Conservation (phyloP, 2,888 invertebrate genomes). For the Drosophila limbata region DNA sequence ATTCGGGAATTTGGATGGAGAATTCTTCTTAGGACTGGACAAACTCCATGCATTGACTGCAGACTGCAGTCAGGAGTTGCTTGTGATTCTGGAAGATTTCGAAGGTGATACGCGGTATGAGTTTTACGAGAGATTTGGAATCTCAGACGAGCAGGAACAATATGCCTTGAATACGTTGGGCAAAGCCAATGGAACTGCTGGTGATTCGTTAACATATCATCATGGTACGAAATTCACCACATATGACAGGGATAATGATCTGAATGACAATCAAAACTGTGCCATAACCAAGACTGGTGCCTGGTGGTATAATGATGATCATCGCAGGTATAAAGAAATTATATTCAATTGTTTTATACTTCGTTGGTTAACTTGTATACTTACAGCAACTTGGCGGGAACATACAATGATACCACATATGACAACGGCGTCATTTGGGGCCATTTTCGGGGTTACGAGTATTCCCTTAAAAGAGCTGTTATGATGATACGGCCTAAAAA, state of each 20-base stretch:
- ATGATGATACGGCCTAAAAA: neutral
- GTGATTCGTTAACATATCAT: neutral
- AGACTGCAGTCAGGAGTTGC: neutral
- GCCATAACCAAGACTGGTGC: neutral
- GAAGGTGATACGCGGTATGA: neutral
- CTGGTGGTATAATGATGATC: neutral
- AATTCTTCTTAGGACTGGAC: neutral
- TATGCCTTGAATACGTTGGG: neutral
- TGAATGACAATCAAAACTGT: neutral
- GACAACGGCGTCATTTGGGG: neutral
- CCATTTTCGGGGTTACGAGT: neutral
- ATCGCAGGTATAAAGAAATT: neutral
- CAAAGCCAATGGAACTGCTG: neutral
- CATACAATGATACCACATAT: neutral
- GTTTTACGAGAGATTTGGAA: neutral
- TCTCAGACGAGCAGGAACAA: neutral
- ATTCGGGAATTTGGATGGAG: neutral
- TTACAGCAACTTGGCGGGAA: conserved; percentile 1
- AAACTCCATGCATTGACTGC: neutral
- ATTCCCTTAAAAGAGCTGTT: neutral
- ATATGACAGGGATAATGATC: neutral
- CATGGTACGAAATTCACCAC: neutral
- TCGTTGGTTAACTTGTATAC: neutral
- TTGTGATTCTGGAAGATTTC: neutral
- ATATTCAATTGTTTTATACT: neutral